These are phyloP conservation scores for Dendrocopos noguchii DNA, from an alignment of 2,113 vertebrate genomes.

Conservation along the genomic window DNA sequence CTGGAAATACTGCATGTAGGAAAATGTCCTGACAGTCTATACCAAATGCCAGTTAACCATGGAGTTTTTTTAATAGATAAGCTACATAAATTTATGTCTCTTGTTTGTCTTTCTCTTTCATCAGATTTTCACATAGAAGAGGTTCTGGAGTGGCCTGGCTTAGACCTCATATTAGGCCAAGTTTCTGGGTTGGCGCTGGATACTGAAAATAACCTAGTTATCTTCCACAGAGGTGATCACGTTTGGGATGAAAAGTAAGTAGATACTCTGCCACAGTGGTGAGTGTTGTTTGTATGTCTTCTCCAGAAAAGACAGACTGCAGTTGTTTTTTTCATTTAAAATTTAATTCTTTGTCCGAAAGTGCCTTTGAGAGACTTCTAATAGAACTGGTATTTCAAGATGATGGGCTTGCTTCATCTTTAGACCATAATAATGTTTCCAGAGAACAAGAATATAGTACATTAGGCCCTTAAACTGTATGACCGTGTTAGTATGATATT, in stretches of 20 bases:
- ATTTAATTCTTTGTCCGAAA: neutral
- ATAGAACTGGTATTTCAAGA: neutral
- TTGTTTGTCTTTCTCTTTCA: neutral
- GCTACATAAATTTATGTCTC: neutral
- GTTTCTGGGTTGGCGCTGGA: constrained; percentile 94
- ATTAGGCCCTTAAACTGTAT: neutral
- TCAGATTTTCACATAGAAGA: constrained; percentile 89
- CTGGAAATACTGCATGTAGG: constrained; percentile 39
- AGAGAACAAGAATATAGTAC: neutral
- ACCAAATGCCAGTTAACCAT: neutral
- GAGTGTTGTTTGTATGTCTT: neutral
- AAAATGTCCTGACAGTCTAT: neutral
- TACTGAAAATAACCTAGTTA: constrained; percentile 86
- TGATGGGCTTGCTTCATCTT: neutral
- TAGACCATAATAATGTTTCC: neutral
- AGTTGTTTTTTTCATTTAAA: neutral
- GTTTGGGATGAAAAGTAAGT: constrained; percentile 92
- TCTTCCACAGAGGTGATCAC: constrained; percentile 95
- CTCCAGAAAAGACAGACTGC: neutral
- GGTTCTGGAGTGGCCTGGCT: constrained; percentile 84
- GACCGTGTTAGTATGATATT: neutral
- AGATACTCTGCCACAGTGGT: neutral
- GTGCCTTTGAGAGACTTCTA: neutral
- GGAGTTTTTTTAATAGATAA: neutral
- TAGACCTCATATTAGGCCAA: constrained; percentile 87